Evolutionary conservation across 2,113 vertebrate genomes (phyloP).

Genomic region (Crotalus viridis): DNA sequence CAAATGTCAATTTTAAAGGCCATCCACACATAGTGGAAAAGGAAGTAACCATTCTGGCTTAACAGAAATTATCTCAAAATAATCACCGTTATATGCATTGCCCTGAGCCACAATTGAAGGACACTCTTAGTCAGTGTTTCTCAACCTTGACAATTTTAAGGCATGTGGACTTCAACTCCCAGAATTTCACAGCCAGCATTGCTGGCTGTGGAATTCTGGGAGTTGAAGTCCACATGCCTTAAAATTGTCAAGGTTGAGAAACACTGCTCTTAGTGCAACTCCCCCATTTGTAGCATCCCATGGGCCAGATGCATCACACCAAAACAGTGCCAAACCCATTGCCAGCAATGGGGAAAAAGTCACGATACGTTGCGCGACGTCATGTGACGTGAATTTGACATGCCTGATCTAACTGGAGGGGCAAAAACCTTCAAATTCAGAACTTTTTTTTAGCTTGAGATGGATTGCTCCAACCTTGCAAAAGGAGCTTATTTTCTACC

Average conservation of each 20-base stretch:
- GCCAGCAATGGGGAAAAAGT: too few species aligned
- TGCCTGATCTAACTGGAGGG: background rate
- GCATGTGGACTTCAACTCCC: too few species aligned
- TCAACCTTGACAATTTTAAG: too few species aligned
- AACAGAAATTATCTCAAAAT: background rate
- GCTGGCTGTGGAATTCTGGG: too few species aligned
- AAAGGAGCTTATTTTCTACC: background rate
- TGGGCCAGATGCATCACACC: too few species aligned
- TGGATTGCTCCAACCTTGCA: background rate
- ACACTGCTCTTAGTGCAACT: background rate
- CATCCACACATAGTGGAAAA: background rate
- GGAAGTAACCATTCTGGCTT: background rate
- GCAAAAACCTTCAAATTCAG: background rate
- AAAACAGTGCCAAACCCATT: too few species aligned
- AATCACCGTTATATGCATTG: background rate
- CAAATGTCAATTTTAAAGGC: background rate
- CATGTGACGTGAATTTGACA: too few species aligned
- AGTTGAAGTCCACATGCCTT: too few species aligned
- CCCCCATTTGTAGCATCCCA: background rate
- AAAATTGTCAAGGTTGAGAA: too few species aligned
- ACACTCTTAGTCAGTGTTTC: background rate
- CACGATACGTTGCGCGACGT: too few species aligned
- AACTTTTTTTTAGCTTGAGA: background rate
- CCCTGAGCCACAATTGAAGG: background rate
- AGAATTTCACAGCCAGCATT: too few species aligned